phyloP scores from a whole-genome alignment of 2,113 vertebrate species.

The Boulengeromyrus knoepffleri region DNA sequence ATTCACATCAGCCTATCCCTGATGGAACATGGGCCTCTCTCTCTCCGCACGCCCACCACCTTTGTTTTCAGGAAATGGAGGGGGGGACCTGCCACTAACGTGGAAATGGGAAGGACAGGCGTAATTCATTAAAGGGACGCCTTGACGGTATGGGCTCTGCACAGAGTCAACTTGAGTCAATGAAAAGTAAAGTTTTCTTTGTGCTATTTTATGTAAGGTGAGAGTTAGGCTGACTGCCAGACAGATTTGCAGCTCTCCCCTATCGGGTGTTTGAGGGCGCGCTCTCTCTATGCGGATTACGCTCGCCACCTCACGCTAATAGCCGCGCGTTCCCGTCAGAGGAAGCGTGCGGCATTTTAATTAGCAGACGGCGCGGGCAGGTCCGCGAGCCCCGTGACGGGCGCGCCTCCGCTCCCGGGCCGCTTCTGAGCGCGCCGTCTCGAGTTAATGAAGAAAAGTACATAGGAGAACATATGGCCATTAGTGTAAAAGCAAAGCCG shows the following conservation, averaged over 20 bases:
- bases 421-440: background rate
- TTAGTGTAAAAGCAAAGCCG: conserved; percentile 7
- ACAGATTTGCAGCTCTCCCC: background rate
- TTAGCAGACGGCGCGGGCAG: background rate
- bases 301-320: conserved; percentile 8
- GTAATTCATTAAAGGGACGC: background rate
- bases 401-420: background rate
- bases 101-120: background rate
- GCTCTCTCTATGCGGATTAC: background rate
- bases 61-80: background rate
- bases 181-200: background rate
- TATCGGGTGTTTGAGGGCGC: background rate
- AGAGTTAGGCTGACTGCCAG: background rate
- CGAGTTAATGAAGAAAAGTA: conserved; percentile 16
- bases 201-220: background rate
- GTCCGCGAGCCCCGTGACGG: background rate
- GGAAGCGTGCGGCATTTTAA: conserved; percentile 11
- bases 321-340: background rate
- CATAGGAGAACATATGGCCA: conserved; percentile 12
- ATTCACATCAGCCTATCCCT: background rate
- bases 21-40: background rate
- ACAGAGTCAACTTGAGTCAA: background rate
- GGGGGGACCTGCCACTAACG: background rate
- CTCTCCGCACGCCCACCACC: background rate
- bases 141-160: too few relatives aligned